Evolutionary conservation across 2,113 vertebrate species (phyloP), one percentile per base, ranked within the genome.

Genomic region (Apeltes quadracus): DNA sequence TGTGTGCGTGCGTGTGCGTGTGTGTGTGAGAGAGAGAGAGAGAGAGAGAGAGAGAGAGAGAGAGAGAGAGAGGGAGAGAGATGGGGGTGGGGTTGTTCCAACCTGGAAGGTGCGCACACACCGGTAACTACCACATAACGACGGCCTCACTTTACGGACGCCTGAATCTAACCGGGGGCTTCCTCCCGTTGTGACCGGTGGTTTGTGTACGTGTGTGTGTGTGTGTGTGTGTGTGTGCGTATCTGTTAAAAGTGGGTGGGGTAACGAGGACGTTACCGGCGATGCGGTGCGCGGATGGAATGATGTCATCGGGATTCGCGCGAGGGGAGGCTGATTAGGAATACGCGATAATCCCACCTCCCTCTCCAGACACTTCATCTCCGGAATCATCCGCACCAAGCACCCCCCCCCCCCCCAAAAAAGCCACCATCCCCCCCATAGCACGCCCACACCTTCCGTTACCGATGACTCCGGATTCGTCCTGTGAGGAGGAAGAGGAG

Each of bases 251-350:
- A 72, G 82, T 85, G 87, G 90, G 87, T 85, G 90, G 84, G 86
- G 82, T 84, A 80, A 70, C 58, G 51, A 67, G 83, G 72, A 80
- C 76, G 79, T 84, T 82, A 84, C 83, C 83, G 59, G 82, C 85
- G 84, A 87, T 89, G 89, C 83, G 84, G 88, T 80, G 88, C 58
- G 64, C 75, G 79, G 72, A 75, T 86, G 79, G 82, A 87, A 91
- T 94, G 93, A 93, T 93, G 93, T 94, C 93, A 94, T 94, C 87
- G 87, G 85, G 84, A 92, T 80, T 90, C 79, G 84, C 88, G 83
- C 78, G 59, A 55, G 84, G 72, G 81, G 79, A 68, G 83, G 68
- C 81, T 85, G 88, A 79, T 81, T 73, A 64, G 82, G 79, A 79
- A 84, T 84, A 68, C 75, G 61, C 53, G 78, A 87, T 15, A 58